phyloP scores from a whole-genome alignment of 2,113 vertebrate genomes.

The Herpetotheres cachinnans region DNA sequence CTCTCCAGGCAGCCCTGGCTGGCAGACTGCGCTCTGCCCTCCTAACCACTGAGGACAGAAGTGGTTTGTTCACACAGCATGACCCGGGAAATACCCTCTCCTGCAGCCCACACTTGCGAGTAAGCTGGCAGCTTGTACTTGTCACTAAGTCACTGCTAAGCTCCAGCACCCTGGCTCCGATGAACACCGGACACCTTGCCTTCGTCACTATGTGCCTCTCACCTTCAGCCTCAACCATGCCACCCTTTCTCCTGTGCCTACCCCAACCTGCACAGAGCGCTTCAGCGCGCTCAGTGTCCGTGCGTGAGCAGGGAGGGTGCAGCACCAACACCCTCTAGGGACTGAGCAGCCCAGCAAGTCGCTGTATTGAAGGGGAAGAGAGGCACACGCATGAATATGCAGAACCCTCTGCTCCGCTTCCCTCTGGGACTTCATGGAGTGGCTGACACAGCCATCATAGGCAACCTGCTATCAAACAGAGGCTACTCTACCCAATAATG shows the following conservation, averaged over 20 bases:
- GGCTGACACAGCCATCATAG: constrained; percentile 11
- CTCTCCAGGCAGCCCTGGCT: not conserved
- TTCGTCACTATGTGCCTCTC: not conserved
- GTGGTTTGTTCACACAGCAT: not conserved
- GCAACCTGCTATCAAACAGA: constrained; percentile 1
- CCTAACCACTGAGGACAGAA: not conserved
- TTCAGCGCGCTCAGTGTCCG: not conserved
- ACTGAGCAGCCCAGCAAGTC: not conserved
- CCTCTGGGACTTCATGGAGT: not conserved
- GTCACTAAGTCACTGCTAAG: not conserved
- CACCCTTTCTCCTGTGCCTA: not conserved
- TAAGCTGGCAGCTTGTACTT: not conserved
- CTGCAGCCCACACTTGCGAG: not conserved
- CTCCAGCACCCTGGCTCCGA: not conserved
- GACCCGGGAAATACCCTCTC: not conserved
- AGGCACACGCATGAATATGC: constrained; percentile 21
- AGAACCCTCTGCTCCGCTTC: constrained; percentile 18
- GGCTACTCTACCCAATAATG: constrained; percentile 1
- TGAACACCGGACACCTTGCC: not conserved
- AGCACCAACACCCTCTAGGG: not conserved
- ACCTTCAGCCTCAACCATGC: not conserved
- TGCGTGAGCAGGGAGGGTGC: not conserved
- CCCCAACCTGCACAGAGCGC: not conserved
- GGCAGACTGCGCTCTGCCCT: not conserved
- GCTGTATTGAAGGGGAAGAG: not conserved